Evolutionary conservation across 2,797 vertebrate genomes (phyloP).

Genomic region (Hapalemur alaotrensis): DNA sequence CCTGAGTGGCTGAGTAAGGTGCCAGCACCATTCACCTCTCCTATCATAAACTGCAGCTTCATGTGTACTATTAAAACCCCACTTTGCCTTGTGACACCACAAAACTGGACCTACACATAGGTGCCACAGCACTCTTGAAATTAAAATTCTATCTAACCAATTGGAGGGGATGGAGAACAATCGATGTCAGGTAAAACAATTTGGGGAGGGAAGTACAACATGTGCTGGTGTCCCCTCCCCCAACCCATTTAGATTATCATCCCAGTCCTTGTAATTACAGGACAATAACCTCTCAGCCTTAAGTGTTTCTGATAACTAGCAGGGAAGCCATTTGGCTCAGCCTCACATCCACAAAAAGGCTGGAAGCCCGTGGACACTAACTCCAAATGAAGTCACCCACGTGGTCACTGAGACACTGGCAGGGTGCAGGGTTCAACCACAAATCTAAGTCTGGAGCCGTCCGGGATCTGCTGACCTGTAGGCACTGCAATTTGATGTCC

Average conservation of each 20-base stretch:
- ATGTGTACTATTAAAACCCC: background rate
- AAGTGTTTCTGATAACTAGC: background rate
- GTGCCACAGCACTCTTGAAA: background rate
- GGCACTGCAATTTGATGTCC: background rate
- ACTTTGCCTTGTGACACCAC: background rate
- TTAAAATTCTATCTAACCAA: background rate
- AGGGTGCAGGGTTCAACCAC: background rate
- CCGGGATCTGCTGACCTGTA: background rate
- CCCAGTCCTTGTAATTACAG: background rate
- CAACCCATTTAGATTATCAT: background rate
- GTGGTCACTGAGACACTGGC: background rate
- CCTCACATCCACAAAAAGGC: background rate
- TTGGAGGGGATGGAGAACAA: background rate
- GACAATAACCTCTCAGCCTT: background rate
- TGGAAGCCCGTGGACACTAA: background rate
- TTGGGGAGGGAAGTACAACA: background rate
- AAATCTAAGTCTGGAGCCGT: background rate
- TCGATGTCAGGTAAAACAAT: background rate
- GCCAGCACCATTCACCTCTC: background rate
- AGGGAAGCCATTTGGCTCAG: background rate
- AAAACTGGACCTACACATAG: background rate
- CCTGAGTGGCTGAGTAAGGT: background rate
- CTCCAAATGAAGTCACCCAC: background rate
- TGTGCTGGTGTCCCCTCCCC: background rate
- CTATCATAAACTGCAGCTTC: background rate